These are phyloP conservation scores for Caerostris darwini DNA, from an alignment of 1,140 invertebrate genomes.

Conservation along the genomic window DNA sequence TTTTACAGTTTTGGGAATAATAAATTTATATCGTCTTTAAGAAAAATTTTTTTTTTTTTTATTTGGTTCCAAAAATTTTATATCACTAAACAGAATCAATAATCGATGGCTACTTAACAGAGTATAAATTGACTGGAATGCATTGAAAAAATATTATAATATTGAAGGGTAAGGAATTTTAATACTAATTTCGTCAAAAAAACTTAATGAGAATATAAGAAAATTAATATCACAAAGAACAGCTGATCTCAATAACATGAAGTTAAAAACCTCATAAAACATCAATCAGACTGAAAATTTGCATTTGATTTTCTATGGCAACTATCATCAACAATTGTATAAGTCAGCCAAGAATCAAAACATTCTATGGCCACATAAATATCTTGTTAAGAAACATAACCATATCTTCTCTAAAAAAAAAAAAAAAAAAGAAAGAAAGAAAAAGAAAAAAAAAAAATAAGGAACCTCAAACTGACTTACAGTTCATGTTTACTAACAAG, in stretches of 20 bases:
- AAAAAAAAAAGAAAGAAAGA: conserved; percentile 47
- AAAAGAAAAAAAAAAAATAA: conserved; percentile 59
- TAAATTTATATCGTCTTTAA: too few relatives aligned
- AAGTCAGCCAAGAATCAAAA: conserved; percentile 71
- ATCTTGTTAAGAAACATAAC: conserved; percentile 49
- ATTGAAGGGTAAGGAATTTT: conserved; percentile 46
- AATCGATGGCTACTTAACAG: too few relatives aligned
- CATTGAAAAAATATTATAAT: conserved; percentile 1
- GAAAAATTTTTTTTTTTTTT: too few relatives aligned
- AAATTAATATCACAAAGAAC: conserved; percentile 58
- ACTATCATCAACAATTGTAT: conserved; percentile 71
- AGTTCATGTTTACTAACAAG: conserved; percentile 60
- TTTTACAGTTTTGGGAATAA: too few relatives aligned
- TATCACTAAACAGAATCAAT: too few relatives aligned
- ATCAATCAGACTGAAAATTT: conserved; percentile 21
- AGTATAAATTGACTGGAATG: not conserved
- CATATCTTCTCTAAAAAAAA: conserved; percentile 59
- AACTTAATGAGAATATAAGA: conserved; percentile 5
- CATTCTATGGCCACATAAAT: conserved; percentile 32
- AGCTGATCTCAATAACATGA: conserved; percentile 43
- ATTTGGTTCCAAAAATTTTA: too few relatives aligned
- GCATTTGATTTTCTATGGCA: conserved; percentile 56
- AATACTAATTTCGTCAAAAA: conserved; percentile 29
- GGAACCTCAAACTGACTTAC: conserved; percentile 66
- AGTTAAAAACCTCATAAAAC: conserved; percentile 5